Percentiles rank a stretch among this genome's conserved stretches.
Evolutionary conservation across 2,888 invertebrate genomes (phyloP).

Genomic region (Periphyllus acericola): DNA sequence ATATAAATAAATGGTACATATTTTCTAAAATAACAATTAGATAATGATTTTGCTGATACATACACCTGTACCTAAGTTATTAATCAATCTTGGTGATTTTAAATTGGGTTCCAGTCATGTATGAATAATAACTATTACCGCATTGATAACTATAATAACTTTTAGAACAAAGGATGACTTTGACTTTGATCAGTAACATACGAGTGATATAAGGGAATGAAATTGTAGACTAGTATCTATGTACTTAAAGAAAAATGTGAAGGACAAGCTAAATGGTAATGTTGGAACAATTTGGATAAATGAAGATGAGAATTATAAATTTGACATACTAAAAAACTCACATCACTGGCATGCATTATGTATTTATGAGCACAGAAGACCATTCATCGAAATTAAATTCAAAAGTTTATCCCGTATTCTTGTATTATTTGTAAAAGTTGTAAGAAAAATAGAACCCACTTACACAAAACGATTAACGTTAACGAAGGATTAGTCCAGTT

Average conservation of each 20-base stretch:
- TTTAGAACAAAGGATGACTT: background rate
- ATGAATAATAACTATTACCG: background rate
- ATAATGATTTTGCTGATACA: background rate
- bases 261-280: background rate
- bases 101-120: background rate
- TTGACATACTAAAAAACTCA: background rate
- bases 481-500: background rate
- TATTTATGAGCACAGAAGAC: too few species aligned
- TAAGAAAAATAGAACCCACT: background rate
- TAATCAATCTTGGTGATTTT: background rate
- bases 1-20: background rate
- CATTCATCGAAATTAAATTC: background rate
- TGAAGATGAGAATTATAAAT: background rate
- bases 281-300: background rate
- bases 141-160: background rate
- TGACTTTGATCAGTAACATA: background rate
- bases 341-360: background rate
- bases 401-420: background rate
- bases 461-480: background rate
- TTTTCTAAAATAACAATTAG: background rate
- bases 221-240: background rate
- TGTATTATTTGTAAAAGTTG: background rate
- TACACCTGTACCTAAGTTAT: background rate
- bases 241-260: background rate
- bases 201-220: background rate